Evolutionary conservation across 2,888 invertebrate species (phyloP).

Genomic region (Theretra japonica): DNA sequence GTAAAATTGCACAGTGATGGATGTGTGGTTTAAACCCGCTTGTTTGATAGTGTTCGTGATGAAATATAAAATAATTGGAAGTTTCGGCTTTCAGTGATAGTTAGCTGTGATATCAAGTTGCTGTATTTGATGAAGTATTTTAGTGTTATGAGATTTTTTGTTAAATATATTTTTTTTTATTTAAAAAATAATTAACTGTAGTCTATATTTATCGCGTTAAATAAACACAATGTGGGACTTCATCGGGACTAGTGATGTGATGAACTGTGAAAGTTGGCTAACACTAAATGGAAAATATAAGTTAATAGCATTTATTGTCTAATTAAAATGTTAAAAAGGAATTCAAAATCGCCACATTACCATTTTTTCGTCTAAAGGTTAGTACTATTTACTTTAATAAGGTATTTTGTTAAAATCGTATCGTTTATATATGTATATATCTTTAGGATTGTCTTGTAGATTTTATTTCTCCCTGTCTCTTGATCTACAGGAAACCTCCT

Average conservation of each 20-base stretch:
- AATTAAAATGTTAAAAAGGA: too few species aligned
- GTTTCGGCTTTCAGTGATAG: neutral
- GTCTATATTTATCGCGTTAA: neutral
- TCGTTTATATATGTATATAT: too few species aligned
- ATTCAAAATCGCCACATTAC: too few species aligned
- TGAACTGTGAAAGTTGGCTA: neutral
- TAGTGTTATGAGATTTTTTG: neutral
- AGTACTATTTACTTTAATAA: too few species aligned
- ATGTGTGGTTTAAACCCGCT: neutral
- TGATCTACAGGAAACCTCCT: too few species aligned
- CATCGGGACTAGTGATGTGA: neutral
- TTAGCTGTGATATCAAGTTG: neutral
- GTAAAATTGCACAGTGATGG: conserved; percentile 1
- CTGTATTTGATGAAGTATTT: neutral
- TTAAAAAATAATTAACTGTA: neutral
- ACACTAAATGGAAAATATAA: neutral
- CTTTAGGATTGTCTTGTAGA: too few species aligned
- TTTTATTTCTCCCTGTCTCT: too few species aligned
- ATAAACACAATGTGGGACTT: neutral
- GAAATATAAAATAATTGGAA: neutral
- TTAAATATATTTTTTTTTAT: too few species aligned
- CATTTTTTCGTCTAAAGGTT: too few species aligned
- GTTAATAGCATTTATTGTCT: too few species aligned
- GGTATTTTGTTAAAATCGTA: too few species aligned
- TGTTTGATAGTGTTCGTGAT: neutral